Evolutionary conservation across 2,113 vertebrate species (phyloP).

Genomic region (Toxostoma redivivum): DNA sequence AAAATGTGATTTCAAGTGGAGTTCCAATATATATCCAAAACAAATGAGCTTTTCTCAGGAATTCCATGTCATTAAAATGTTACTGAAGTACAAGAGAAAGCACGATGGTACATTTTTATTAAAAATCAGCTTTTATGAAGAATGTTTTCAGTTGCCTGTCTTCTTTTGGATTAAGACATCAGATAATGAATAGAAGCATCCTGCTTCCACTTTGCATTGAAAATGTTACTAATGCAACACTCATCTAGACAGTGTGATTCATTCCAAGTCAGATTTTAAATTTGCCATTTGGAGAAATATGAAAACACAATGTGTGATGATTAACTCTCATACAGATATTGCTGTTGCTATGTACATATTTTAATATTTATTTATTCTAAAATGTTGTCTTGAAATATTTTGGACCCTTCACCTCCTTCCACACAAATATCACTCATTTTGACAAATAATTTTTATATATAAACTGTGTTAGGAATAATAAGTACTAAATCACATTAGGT

Average conservation of each 20-base stretch:
- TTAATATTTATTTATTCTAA: background rate
- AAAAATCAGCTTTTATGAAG: background rate
- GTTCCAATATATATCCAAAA: background rate
- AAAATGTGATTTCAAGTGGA: background rate
- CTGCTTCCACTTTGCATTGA: background rate
- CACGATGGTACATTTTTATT: background rate
- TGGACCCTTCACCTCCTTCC: background rate
- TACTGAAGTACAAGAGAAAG: background rate
- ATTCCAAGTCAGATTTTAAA: background rate
- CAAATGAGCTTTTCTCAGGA: background rate
- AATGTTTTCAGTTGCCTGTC: background rate
- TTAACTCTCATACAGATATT: background rate
- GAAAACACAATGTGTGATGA: background rate
- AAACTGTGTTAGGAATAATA: background rate
- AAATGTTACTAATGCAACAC: background rate
- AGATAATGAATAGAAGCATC: background rate
- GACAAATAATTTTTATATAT: background rate
- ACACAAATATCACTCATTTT: background rate
- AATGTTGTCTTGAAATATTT: background rate
- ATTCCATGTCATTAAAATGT: background rate
- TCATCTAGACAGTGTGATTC: background rate
- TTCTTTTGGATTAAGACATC: background rate
- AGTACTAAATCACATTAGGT: background rate
- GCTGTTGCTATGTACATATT: background rate
- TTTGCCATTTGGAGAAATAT: background rate